Percentiles rank a stretch among this genome's conserved stretches.
Evolutionary conservation across 1,140 invertebrate species (phyloP).

Genomic region (Pissodes strobi): DNA sequence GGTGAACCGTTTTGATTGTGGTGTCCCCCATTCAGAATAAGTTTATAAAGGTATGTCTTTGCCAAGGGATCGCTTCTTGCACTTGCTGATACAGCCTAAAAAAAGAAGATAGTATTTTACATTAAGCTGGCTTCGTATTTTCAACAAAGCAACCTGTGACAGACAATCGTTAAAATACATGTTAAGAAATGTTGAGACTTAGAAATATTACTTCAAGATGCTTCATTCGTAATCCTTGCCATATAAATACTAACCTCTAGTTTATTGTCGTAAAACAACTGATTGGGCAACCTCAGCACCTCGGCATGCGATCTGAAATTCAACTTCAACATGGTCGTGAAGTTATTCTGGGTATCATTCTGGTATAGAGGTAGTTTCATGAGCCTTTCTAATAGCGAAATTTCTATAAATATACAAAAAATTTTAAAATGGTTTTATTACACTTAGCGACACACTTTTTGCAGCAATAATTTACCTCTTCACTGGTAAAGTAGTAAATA

Average conservation of each 20-base stretch:
- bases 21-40: constrained; percentile 1
- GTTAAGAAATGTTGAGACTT: background rate
- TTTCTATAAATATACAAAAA: constrained; percentile 37
- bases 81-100: constrained; percentile 36
- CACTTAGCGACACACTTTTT: background rate
- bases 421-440: background rate
- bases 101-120: background rate
- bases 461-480: background rate
- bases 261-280: constrained; percentile 48
- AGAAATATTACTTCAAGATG: no score
- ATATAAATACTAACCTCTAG: constrained; percentile 37
- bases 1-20: constrained; percentile 36
- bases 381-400: constrained; percentile 52
- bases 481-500: no score
- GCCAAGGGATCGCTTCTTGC: constrained; percentile 38
- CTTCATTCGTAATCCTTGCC: no score
- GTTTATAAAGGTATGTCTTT: constrained; percentile 28
- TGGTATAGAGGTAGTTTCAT: constrained; percentile 42
- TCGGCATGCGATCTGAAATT: constrained; percentile 50
- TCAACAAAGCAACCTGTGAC: no score
- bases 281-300: constrained; percentile 49
- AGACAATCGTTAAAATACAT: no score
- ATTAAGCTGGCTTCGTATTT: no score
- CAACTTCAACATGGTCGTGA: constrained; percentile 48
- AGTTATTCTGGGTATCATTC: constrained; percentile 39